A percentile compares a stretch with the other conserved stretches of the same genome.
Conservation (phyloP, 2,888 invertebrate species). For the Thera obeliscata region DNA sequence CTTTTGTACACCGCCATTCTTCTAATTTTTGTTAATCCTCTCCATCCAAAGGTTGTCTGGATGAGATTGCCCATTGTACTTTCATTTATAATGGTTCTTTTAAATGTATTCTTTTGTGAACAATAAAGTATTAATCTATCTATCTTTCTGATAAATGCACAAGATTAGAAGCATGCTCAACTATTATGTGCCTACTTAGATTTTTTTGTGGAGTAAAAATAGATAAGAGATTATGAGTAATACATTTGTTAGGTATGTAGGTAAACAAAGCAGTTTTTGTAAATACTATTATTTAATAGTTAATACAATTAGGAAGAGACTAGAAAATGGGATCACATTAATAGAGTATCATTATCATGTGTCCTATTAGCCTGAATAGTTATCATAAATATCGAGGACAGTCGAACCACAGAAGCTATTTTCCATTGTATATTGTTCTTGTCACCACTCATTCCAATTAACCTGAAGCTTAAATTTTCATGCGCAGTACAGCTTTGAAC, state of each 20-base stretch:
- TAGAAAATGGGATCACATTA: constrained; percentile 18
- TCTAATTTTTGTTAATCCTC: no score
- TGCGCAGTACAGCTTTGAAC: no score
- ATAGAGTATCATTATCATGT: constrained; percentile 46
- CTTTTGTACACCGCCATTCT: no score
- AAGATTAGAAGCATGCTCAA: no score
- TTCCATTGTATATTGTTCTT: constrained; percentile 11
- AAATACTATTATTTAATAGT: not conserved
- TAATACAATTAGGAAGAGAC: constrained; percentile 1
- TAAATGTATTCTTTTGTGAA: no score
- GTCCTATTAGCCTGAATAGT: constrained; percentile 51
- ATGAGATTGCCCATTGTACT: no score
- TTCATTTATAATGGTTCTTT: no score
- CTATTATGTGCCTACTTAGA: no score
- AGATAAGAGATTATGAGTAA: not conserved
- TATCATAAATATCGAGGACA: constrained; percentile 54
- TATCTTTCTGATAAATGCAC: no score
- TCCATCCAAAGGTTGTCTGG: no score
- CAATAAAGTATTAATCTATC: no score
- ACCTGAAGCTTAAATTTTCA: not conserved
- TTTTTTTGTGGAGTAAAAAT: not conserved
- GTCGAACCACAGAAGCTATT: constrained; percentile 39
- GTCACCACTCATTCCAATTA: not conserved
- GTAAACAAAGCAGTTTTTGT: no score
- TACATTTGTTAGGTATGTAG: not conserved